Evolutionary conservation across 2,797 vertebrate genomes (phyloP), one percentile per base, ranked within the genome.

Genomic region (Phaenicophaeus curvirostris): DNA sequence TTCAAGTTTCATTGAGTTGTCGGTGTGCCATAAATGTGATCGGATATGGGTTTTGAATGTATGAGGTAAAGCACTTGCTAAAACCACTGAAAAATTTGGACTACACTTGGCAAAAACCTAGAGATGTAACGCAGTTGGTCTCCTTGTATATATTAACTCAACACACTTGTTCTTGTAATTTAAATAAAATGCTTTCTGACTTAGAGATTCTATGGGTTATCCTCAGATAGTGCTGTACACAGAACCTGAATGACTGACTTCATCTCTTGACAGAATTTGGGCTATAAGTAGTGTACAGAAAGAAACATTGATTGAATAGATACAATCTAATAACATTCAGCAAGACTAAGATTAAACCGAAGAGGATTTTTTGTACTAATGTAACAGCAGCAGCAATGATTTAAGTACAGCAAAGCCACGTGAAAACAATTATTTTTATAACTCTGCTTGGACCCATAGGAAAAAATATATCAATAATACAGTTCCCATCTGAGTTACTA

Each of bases 351-450:
- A 62, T 84, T 72, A 90, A 95, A 75, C 33, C 66, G 93, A 77
- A 59, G 35, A 78, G 74, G 6, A 23, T 72, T 77, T 90, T 94
- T 74, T 74, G 48, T 62, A 24, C 61, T 79, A 53, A 72, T 51
- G 62, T 90, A 93, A 54, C 46, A 77, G 67, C 65, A 85, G 35
- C 25, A 83, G 44, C 11, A 94, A 79, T 65, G 62, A 85, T 44
- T 39, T 65, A 72, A 77, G n/a, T 77, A 44, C 79, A 63, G n/a
- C 25, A 66, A 82, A 92, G 53, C 16, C 48, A 54, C 19, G 24
- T 51, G 13, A 89, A 87, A 94, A 57, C 10, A 82, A 58, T 75
- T 78, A 54, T 62, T 96, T 78, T 66, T 78, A 51, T 61, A 85
- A 81, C 50, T 79, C 24, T 67, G 11, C 12, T n/a, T 78, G 78